Evolutionary conservation across 2,113 vertebrate species (phyloP).

Genomic region (Alethe diademata): DNA sequence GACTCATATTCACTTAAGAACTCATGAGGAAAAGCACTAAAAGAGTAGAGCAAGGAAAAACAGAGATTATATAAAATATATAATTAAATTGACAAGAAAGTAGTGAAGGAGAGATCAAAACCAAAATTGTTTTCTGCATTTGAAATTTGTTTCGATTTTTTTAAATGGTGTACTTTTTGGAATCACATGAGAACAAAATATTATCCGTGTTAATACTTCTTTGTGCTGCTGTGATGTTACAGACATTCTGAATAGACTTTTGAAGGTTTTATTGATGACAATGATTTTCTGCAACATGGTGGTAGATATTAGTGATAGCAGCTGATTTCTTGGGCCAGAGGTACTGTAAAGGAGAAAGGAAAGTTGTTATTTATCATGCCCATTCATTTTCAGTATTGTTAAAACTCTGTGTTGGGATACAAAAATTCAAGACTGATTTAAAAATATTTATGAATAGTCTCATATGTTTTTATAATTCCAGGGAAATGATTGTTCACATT

Average conservation of each 20-base stretch:
- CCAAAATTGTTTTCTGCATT: background rate
- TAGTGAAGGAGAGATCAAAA: background rate
- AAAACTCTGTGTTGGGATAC: background rate
- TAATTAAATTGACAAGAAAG: background rate
- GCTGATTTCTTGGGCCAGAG: background rate
- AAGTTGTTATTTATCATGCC: background rate
- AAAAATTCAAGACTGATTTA: background rate
- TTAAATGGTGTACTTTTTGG: background rate
- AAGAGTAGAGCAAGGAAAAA: background rate
- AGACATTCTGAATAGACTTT: background rate
- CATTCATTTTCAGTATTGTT: background rate
- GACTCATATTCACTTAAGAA: background rate
- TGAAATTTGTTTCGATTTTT: background rate
- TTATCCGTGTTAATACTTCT: background rate
- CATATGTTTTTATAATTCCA: background rate
- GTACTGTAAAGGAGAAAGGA: background rate
- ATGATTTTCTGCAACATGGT: background rate
- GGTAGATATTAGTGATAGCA: background rate
- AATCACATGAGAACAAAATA: background rate
- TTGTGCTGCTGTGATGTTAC: background rate
- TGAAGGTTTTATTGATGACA: background rate
- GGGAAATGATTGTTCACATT: background rate
- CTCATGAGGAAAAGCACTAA: background rate
- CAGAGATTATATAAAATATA: background rate
- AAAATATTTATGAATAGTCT: background rate